These are phyloP conservation scores for Dasypogon diadema DNA, from an alignment of 2,888 invertebrate genomes.

Conservation along the genomic window DNA sequence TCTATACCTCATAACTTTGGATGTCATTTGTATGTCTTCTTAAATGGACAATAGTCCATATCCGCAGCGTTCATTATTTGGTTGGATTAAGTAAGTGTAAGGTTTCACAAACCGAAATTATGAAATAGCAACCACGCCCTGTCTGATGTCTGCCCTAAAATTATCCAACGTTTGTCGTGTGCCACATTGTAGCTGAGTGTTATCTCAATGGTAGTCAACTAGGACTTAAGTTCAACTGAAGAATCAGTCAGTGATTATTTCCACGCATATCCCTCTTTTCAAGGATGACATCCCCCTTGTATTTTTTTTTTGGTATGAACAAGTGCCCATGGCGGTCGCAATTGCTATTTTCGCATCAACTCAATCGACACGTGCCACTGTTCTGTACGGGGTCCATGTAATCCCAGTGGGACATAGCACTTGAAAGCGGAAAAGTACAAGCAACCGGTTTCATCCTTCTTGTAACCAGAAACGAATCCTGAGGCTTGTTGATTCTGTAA, in stretches of 20 bases:
- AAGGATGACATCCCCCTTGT: not conserved
- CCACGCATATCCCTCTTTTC: not conserved
- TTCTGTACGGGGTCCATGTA: constrained; percentile 2
- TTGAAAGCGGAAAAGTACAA: not conserved
- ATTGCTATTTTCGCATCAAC: constrained; percentile 36
- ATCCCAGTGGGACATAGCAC: constrained; percentile 32
- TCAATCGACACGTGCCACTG: constrained; percentile 29
- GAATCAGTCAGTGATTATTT: constrained; percentile 34
- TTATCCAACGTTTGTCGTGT: not conserved
- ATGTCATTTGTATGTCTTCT: too few species aligned
- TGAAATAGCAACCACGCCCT: not conserved
- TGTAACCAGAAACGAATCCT: constrained; percentile 40
- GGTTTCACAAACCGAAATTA: not conserved
- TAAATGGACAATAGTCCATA: too few species aligned
- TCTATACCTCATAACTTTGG: too few species aligned
- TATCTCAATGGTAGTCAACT: not conserved
- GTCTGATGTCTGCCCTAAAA: constrained; percentile 24
- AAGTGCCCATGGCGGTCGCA: constrained; percentile 32
- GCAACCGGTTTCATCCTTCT: constrained; percentile 28
- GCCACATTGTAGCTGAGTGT: not conserved
- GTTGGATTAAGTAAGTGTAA: not conserved
- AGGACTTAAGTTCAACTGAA: not conserved
- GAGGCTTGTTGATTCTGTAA: constrained; percentile 47
- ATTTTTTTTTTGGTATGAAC: not conserved
- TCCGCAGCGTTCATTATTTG: too few species aligned